Percentiles rank a stretch among this genome's conserved stretches.
These are phyloP conservation scores for Subanguina moxae DNA, from an alignment of 1,140 invertebrate species.

Conservation along the genomic window DNA sequence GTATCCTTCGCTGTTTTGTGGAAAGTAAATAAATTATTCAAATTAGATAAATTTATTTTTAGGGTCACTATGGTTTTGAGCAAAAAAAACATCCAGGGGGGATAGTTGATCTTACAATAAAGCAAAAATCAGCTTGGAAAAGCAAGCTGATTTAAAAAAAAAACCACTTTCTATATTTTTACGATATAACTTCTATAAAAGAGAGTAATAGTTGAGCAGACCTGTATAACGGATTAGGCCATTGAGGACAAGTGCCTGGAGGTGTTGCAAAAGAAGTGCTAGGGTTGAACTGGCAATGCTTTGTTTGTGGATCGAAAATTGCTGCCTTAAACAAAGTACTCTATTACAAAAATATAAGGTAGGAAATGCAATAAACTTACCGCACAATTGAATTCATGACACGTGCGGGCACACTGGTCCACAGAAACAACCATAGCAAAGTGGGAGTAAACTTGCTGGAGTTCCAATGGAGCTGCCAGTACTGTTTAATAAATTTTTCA, in stretches of 20 bases:
- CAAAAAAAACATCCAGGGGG: too few relatives aligned
- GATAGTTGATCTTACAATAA: too few relatives aligned
- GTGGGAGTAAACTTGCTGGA: slow-evolving; percentile 52
- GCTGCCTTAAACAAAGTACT: slow-evolving; percentile 30
- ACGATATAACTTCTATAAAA: background rate
- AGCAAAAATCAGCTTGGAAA: too few relatives aligned
- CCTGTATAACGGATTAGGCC: slow-evolving; percentile 56
- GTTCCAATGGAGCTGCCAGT: slow-evolving; percentile 38
- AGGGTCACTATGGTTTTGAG: too few relatives aligned
- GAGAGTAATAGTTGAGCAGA: background rate
- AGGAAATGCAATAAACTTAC: slow-evolving; percentile 22
- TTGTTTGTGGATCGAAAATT: slow-evolving; percentile 52
- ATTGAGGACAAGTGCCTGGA: slow-evolving; percentile 50
- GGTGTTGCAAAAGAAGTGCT: slow-evolving; percentile 42
- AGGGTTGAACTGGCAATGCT: slow-evolving; percentile 58
- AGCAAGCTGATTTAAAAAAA: background rate
- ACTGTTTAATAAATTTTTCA: too few relatives aligned
- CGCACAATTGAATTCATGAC: slow-evolving; percentile 59
- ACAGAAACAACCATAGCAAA: slow-evolving; percentile 58
- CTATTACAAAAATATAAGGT: background rate
- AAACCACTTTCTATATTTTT: too few relatives aligned
- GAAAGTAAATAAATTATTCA: too few relatives aligned
- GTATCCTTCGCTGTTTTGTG: too few relatives aligned
- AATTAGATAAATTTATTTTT: too few relatives aligned
- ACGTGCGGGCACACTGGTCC: slow-evolving; percentile 58